Conservation (phyloP, 2,797 vertebrate species). For the Arvicola amphibius region DNA sequence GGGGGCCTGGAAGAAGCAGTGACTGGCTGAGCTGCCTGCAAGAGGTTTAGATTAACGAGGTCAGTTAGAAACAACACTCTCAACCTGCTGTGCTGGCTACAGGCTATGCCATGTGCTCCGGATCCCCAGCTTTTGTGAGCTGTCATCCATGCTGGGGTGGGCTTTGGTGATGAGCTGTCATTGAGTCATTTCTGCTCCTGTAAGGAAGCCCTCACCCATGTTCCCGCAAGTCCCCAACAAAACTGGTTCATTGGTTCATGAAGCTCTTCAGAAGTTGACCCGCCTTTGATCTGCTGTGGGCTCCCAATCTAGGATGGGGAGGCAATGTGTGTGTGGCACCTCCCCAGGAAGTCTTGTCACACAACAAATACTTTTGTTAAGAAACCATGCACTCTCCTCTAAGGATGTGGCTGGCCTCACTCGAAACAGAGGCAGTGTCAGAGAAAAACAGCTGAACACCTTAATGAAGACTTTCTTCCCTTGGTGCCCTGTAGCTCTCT, state of each 20-base stretch:
- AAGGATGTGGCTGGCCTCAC: background rate
- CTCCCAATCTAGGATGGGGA: background rate
- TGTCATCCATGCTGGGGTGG: background rate
- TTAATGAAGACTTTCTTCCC: background rate
- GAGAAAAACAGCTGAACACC: background rate
- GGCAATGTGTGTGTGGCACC: background rate
- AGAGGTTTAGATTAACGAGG: background rate
- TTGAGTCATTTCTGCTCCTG: background rate
- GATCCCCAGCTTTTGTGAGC: background rate
- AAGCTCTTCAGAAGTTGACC: background rate
- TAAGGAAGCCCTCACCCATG: no score
- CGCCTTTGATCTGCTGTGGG: background rate
- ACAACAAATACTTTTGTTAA: background rate
- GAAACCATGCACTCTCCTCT: background rate
- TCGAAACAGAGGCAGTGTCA: background rate
- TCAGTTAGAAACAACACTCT: background rate
- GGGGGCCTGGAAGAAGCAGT: background rate
- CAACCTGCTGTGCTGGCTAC: fast-evolving
- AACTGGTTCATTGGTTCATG: background rate
- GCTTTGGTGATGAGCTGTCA: background rate
- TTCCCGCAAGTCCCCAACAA: no score
- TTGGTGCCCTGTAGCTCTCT: background rate
- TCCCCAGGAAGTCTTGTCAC: background rate
- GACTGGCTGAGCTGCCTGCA: background rate
- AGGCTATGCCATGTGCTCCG: background rate